These are phyloP conservation scores for Harlomillsia oculata DNA, from an alignment of 1,140 invertebrate species.

Conservation along the genomic window DNA sequence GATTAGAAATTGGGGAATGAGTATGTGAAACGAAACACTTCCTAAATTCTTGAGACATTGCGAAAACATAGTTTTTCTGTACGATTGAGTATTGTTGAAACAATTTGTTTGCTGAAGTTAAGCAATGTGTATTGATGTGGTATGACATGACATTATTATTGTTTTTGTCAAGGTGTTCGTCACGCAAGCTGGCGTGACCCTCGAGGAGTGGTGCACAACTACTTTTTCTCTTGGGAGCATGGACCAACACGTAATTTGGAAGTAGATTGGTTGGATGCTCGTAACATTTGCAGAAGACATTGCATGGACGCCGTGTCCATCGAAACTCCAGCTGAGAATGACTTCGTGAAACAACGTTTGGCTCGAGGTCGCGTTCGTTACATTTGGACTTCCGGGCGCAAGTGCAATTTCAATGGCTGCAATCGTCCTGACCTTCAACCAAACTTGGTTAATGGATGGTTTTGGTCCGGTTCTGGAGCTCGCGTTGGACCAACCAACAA, in stretches of 20 bases:
- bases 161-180: slow-evolving; percentile 54
- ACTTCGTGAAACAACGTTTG: slow-evolving; percentile 77
- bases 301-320: slow-evolving; percentile 86
- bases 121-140: background rate
- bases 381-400: slow-evolving; percentile 83
- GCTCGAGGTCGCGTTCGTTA: slow-evolving; percentile 57
- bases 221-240: slow-evolving; percentile 91
- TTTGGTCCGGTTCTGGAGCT: slow-evolving; percentile 82
- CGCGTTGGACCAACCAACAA: slow-evolving; percentile 79
- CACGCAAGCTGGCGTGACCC: slow-evolving; percentile 77
- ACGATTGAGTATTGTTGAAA: background rate
- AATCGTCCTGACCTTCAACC: slow-evolving; percentile 73
- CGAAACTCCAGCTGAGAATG: slow-evolving; percentile 81
- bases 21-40: background rate
- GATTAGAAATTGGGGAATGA: background rate
- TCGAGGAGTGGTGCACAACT: slow-evolving; percentile 71
- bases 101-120: background rate
- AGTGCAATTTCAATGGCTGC: slow-evolving; percentile 85
- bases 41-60: background rate
- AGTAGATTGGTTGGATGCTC: slow-evolving; percentile 80
- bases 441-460: slow-evolving; percentile 81
- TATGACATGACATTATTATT: background rate
- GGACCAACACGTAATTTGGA: slow-evolving; percentile 69
- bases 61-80: too few relatives aligned
- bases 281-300: slow-evolving; percentile 82